A percentile compares a stretch with the other conserved stretches of the same genome.
Evolutionary conservation across 2,113 vertebrate species (phyloP).

Genomic region (Lichenostomus cassidix): DNA sequence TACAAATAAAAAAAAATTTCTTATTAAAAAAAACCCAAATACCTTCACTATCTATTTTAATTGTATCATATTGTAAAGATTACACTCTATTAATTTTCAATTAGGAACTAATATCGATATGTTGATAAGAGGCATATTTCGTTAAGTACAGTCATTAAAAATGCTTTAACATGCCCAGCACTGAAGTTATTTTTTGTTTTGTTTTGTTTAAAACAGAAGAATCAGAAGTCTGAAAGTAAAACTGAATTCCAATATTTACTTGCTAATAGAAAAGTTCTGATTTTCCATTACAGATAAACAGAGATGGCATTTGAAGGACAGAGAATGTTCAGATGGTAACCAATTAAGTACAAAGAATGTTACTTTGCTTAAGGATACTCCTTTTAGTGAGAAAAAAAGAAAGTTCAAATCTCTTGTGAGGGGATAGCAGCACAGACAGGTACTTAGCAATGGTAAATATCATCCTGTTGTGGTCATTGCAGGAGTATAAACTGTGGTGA

Average conservation of each 20-base stretch:
- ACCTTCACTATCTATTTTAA: not conserved
- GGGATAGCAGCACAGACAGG: not conserved
- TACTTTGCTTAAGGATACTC: not conserved
- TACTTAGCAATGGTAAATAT: not conserved
- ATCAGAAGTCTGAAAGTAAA: not conserved
- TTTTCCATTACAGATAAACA: not conserved
- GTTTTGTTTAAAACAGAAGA: not conserved
- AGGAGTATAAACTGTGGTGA: not conserved
- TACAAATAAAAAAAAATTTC: not conserved
- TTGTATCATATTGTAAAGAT: not conserved
- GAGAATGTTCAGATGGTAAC: not conserved
- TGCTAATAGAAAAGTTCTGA: not conserved
- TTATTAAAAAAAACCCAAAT: rapidly evolving
- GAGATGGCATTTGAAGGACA: not conserved
- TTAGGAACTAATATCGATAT: not conserved
- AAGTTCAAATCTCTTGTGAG: not conserved
- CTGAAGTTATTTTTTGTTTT: not conserved
- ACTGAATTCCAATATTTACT: not conserved
- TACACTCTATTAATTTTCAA: not conserved
- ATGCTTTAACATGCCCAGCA: not conserved
- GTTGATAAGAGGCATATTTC: not conserved
- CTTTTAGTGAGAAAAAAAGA: not conserved
- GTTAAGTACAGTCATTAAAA: not conserved
- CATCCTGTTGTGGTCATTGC: not conserved
- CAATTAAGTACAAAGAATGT: not conserved